Evolutionary conservation across 2,888 invertebrate genomes (phyloP).

Genomic region (Tineola bisselliella): DNA sequence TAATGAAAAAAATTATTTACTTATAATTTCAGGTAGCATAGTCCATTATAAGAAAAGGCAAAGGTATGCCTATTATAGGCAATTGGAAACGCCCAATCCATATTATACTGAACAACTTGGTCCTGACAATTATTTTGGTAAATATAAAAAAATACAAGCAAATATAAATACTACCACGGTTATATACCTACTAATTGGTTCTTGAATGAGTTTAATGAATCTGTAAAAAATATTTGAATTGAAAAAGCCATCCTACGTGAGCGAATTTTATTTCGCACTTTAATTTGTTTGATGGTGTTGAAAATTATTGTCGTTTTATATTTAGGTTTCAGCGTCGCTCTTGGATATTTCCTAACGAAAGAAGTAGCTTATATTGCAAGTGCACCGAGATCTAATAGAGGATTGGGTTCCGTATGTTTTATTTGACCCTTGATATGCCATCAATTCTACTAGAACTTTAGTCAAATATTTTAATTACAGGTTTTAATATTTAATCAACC

Average conservation of each 20-base stretch:
- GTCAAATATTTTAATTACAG: conserved; percentile 26
- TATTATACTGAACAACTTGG: conserved; percentile 42
- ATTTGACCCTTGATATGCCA: no score
- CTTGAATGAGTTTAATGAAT: no score
- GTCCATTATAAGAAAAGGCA: conserved; percentile 26
- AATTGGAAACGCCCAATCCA: conserved; percentile 36
- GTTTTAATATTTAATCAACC: conserved; percentile 51
- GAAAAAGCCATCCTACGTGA: no score
- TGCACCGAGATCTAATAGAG: conserved; percentile 56
- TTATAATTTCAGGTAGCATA: conserved; percentile 40
- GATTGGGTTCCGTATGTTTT: conserved; percentile 41
- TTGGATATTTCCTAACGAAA: conserved; percentile 52
- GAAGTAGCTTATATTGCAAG: conserved; percentile 54
- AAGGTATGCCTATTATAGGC: neutral
- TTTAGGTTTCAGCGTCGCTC: conserved; percentile 64
- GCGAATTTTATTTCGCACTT: no score
- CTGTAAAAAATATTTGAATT: no score
- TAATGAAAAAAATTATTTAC: neutral
- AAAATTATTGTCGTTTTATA: no score
- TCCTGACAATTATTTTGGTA: conserved; percentile 62
- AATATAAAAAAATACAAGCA: no score
- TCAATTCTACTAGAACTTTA: no score
- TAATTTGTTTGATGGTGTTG: no score
- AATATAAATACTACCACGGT: no score
- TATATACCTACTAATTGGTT: no score